These are phyloP conservation scores for Pelecanus crispus DNA, from an alignment of 2,113 vertebrate species.

Conservation along the genomic window DNA sequence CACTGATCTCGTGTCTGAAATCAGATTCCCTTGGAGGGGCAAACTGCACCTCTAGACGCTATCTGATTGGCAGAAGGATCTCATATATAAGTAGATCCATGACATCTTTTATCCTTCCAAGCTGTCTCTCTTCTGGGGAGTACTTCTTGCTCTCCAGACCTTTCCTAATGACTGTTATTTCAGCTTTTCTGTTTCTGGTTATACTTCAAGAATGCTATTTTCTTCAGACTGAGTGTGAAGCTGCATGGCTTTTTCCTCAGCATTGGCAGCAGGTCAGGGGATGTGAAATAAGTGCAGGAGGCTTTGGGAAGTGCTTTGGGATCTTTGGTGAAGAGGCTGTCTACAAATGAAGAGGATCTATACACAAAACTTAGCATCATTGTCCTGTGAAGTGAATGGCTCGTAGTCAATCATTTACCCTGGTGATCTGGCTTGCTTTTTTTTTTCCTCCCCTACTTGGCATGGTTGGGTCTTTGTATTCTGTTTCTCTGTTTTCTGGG, in stretches of 20 bases:
- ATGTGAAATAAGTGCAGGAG: background rate
- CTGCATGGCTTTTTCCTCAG: background rate
- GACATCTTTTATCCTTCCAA: background rate
- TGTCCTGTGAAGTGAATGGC: background rate
- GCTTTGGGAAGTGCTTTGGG: background rate
- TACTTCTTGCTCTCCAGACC: background rate
- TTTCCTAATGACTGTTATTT: background rate
- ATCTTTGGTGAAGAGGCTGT: background rate
- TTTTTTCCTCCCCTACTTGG: background rate
- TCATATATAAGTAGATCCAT: slow-evolving; percentile 2
- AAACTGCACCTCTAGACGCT: background rate
- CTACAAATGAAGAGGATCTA: background rate
- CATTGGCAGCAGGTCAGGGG: background rate
- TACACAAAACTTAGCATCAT: background rate
- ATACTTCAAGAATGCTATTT: background rate
- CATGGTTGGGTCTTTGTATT: background rate
- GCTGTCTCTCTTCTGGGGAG: background rate
- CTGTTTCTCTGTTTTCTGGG: background rate
- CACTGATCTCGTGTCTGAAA: slow-evolving; percentile 63
- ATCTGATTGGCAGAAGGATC: slow-evolving; percentile 57
- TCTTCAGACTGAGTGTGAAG: background rate
- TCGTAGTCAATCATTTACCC: background rate
- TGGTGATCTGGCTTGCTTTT: background rate
- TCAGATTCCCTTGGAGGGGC: slow-evolving; percentile 21
- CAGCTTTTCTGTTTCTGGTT: background rate